Percentiles rank a stretch among this genome's conserved stretches.
These are phyloP conservation scores for Meteorus sp. DNA, from an alignment of 1,140 invertebrate genomes.

Conservation along the genomic window DNA sequence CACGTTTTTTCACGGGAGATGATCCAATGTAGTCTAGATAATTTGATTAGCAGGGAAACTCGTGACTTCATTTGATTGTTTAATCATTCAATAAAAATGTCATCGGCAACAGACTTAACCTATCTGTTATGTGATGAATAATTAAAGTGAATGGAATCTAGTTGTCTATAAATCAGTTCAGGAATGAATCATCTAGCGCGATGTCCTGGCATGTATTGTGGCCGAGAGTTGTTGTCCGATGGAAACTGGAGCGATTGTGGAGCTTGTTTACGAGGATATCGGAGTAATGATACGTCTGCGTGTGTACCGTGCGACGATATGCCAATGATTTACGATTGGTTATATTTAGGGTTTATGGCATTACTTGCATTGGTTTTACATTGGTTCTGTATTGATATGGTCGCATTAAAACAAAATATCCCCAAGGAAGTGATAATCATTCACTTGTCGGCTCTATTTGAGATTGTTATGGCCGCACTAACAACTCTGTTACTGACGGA, in stretches of 20 bases:
- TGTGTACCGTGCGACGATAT: conserved; percentile 78
- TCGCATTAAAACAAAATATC: conserved; percentile 75
- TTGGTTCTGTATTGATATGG: conserved; percentile 88
- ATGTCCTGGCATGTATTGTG: conserved; percentile 89
- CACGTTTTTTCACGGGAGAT: no score
- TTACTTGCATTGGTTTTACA: conserved; percentile 83
- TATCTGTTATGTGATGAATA: no score
- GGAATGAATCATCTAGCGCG: conserved; percentile 36
- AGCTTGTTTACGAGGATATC: conserved; percentile 82
- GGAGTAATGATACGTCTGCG: conserved; percentile 66
- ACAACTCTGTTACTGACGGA: conserved; percentile 76
- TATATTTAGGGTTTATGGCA: conserved; percentile 93
- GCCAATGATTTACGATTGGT: conserved; percentile 87
- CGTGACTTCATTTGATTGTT: no score
- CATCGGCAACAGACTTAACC: no score
- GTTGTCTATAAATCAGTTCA: neutral
- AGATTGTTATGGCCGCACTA: conserved; percentile 73
- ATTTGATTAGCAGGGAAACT: no score
- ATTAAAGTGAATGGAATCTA: no score
- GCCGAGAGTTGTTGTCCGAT: conserved; percentile 66
- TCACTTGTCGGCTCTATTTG: conserved; percentile 79
- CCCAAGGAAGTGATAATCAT: conserved; percentile 71
- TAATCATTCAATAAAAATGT: no score
- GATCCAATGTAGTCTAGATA: no score
- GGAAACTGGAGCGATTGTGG: conserved; percentile 78